A percentile compares a stretch with the other conserved stretches of the same genome.
These are phyloP conservation scores for Xenopus tropicalis DNA, from an alignment of 2,113 vertebrate genomes.

Conservation along the genomic window UCB_Xtro_10.0 CM004451.2:20078501-20079000, in stretches of 20 bases:
- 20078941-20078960: constrained; percentile 84
- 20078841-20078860: constrained; percentile 66
- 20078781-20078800: constrained; percentile 77
- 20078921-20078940: constrained; percentile 67
- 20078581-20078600: constrained; percentile 84
- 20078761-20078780: constrained; percentile 83
- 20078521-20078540: constrained; percentile 28
- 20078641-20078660: constrained; percentile 88
- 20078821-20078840: constrained; percentile 84
- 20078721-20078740: constrained; percentile 77
- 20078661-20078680: constrained; percentile 80
- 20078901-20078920: constrained; percentile 79
- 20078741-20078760: constrained; percentile 81
- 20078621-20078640: constrained; percentile 79
- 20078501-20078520: too few relatives aligned
- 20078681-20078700: constrained; percentile 71
- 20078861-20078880: constrained; percentile 71
- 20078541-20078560: constrained; percentile 89
- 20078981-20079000: constrained; percentile 91
- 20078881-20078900: constrained; percentile 77
- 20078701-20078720: constrained; percentile 74
- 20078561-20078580: constrained; percentile 80
- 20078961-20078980: constrained; percentile 89
- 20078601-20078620: constrained; percentile 81
- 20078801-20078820: constrained; percentile 72